Conservation (phyloP, 2,888 invertebrate genomes). For the Lasioglossum malachurum region DNA sequence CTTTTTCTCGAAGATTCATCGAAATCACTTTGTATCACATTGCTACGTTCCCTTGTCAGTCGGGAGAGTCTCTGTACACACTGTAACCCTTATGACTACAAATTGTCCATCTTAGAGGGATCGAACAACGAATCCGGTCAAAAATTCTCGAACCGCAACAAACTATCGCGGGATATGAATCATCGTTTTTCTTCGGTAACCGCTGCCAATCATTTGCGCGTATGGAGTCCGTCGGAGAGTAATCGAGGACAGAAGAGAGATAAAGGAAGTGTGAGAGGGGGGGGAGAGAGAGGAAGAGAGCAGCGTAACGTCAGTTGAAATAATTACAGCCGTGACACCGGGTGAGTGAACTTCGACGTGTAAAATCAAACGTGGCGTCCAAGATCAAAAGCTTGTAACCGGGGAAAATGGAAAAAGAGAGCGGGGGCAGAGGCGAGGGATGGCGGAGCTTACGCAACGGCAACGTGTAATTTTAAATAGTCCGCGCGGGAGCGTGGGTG, state of each 20-base stretch:
- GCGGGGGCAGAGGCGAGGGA: constrained; percentile 19
- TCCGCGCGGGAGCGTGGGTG: constrained; percentile 76
- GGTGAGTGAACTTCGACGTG: background rate
- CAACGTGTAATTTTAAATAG: constrained; percentile 84
- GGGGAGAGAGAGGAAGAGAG: background rate
- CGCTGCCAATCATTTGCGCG: background rate
- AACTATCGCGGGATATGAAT: background rate
- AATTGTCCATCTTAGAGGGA: background rate
- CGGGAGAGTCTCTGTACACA: background rate
- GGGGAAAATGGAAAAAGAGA: background rate
- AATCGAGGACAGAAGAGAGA: background rate
- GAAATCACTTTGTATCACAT: background rate
- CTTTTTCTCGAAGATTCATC: background rate
- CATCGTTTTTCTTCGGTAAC: background rate
- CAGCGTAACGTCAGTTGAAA: background rate
- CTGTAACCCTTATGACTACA: background rate
- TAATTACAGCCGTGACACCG: constrained; percentile 14
- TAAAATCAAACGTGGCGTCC: background rate
- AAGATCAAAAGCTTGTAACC: constrained; percentile 31
- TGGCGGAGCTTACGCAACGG: constrained; percentile 26
- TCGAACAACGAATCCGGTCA: background rate
- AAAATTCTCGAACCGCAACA: background rate
- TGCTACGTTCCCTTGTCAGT: background rate
- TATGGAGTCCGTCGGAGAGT: constrained; percentile 4
- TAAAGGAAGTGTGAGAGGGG: background rate